Base-by-base conservation (phyloP, 2,797 vertebrate genomes). In the Garrulus glandarius region DNA sequence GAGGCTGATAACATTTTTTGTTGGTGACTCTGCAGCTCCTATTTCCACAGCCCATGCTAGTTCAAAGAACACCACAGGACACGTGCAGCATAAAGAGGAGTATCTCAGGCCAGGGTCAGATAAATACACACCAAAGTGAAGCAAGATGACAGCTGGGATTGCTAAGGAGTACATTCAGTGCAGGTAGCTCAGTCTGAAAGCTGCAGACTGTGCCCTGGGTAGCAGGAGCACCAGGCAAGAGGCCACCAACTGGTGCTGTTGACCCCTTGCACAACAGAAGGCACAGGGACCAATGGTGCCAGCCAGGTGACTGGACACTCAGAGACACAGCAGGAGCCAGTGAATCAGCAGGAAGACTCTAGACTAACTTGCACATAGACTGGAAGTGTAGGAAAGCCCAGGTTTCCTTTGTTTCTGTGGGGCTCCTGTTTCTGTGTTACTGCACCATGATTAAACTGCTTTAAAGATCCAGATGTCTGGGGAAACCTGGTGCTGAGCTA, bases 11-110 rank as follows among this genome's bases (percentile, higher is more conserved):
- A 70, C 16, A 21, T 32, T n/a, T 71, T 34, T 44, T 18, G 2
- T 5, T 49, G 26, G 34, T 15, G 32, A 47, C 34, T 49, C 39
- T 36, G 36, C 34, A 78, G 60, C 52, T 67, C 76, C 47, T 67
- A 22, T 30, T 89, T 89, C 46, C 46, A 60, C 36, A 64, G 47
- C 23, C 21, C 32, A 12, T 19, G 6, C 13, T 34, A 34, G 39
- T 37, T 82, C 37, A 78, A 46, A 56, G 59, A 65, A 20, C 57
- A 68, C 9, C 41, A 44, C 11, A 46, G 32, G 30, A 78, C 2
- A 0, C 0, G 4, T 0, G 0, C 0, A 1, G 70, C 2, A 3
- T 61, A 41, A 79, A 60, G 56, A 30, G 20, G 32, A 68, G 13
- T 19, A 49, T 78, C 30, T 81, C 69, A 47, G 44, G 93, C 49